Evolutionary conservation across 1,140 invertebrate genomes (phyloP), one percentile per base, ranked within the genome.

Genomic region (Bombus turneri): DNA sequence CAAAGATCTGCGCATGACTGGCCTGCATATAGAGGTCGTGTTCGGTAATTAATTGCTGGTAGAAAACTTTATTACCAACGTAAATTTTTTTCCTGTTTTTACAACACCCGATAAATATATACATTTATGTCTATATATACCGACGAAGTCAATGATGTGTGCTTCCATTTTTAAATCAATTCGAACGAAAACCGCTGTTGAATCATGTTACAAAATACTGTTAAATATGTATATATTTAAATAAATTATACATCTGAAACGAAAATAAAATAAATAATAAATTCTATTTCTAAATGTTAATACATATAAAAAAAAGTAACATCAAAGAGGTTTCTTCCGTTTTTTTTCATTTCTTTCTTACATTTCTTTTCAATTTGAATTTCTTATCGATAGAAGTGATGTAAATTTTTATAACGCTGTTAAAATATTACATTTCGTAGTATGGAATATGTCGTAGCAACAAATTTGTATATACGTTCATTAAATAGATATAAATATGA

Each of bases 1-100:
- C 13, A 18, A 28, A 53, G 43, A 73, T 81, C 69, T 81, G 83
- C 83, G 83, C 83, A 81, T 81, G 84, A 68, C 84, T 85, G 84
- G 47, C 84, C 84, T 59, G 69, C 22, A 81, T 84, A 41, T 12
- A 81, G 18, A 81, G 72, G 69, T 64, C n/a, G 37, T n/a, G 39
- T 31, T 69, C 34, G 74, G 37, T 69, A 77, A 69, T 68, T 77
- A 37, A 41, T 69, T 73, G 0, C 3, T 25, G 9, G 47, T 62
- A 79, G 83, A 25, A 22, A 62, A 59, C 66, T 0, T 22, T 79
- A 28, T 79, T 84, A 72, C 25, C 83, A 53, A 84, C 53, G 10
- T 25, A 5, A 59, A n/a, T 9, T 68, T n/a, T 68, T 57, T 41
- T 28, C 2, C 68, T 82, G n/a, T 43, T 25, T 59, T 72, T 31